These are phyloP conservation scores for Probaryconus sp. DNA, from an alignment of 1,140 invertebrate species.

Conservation along the genomic window DNA sequence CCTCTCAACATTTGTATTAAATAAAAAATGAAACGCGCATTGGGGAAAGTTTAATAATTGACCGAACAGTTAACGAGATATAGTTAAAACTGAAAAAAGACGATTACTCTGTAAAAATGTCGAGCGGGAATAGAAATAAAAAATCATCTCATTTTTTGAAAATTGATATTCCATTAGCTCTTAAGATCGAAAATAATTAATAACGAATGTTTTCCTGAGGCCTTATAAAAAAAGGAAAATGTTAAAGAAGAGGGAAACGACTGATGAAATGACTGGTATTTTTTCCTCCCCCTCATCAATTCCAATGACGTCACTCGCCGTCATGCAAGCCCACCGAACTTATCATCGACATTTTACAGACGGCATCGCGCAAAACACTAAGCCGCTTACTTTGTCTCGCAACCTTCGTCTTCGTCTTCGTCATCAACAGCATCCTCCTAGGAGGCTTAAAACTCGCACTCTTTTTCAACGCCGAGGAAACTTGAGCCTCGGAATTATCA, in stretches of 20 bases:
- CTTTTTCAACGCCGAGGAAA: constrained; percentile 16
- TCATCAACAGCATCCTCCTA: constrained; percentile 32
- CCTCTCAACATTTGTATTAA: too few relatives aligned
- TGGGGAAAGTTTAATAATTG: too few relatives aligned
- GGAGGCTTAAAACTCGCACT: constrained; percentile 47
- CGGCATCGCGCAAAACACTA: constrained; percentile 47
- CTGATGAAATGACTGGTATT: not conserved
- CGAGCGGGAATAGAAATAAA: too few relatives aligned
- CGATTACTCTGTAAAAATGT: too few relatives aligned
- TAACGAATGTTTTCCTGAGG: too few relatives aligned
- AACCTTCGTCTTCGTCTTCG: constrained; percentile 37
- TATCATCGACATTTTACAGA: constrained; percentile 58
- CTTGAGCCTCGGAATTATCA: constrained; percentile 14
- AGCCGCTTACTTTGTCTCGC: constrained; percentile 51
- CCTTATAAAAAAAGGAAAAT: not conserved
- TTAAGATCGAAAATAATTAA: too few relatives aligned
- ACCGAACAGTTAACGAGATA: too few relatives aligned
- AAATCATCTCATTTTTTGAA: too few relatives aligned
- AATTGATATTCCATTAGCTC: too few relatives aligned
- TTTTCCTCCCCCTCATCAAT: constrained; percentile 26
- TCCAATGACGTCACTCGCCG: constrained; percentile 42
- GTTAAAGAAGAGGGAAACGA: not conserved
- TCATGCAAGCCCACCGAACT: constrained; percentile 47
- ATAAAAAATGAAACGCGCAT: too few relatives aligned
- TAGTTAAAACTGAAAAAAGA: too few relatives aligned